phyloP scores from a whole-genome alignment of 1,140 invertebrate species.

The Dufourea novaeangliae region DNA sequence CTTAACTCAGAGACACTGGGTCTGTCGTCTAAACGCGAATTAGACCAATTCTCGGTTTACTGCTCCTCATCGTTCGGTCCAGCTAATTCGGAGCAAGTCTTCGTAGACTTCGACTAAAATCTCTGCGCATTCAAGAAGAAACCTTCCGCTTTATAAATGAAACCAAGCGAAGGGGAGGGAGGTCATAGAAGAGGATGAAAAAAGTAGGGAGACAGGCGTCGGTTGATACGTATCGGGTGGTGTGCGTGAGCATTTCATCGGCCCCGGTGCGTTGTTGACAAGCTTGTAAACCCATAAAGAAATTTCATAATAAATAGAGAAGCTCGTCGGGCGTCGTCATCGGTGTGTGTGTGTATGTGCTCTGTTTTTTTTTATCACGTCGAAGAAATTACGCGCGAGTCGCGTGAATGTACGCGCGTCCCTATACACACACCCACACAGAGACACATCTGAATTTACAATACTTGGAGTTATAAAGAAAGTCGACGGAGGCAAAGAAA shows the following conservation, averaged over 20 bases:
- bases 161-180: neutral
- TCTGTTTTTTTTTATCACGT: constrained; percentile 72
- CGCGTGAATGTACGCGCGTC: constrained; percentile 58
- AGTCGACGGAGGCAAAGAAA: constrained; percentile 30
- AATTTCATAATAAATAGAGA: constrained; percentile 80
- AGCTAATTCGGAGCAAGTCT: neutral
- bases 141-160: constrained; percentile 1
- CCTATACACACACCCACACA: neutral
- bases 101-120: neutral
- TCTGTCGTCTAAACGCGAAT: too few species aligned
- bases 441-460: constrained; percentile 72
- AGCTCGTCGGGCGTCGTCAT: constrained; percentile 37
- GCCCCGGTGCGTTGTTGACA: constrained; percentile 68
- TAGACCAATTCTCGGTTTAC: too few species aligned
- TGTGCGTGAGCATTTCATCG: constrained; percentile 41
- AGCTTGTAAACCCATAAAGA: constrained; percentile 80
- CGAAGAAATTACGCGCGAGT: constrained; percentile 58
- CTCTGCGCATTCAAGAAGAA: neutral
- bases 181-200: neutral
- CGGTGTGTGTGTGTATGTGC: neutral
- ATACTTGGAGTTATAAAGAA: constrained; percentile 73
- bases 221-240: constrained; percentile 42
- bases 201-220: constrained; percentile 31
- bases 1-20: too few species aligned
- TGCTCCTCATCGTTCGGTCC: too few species aligned